Percentiles rank a stretch among this genome's conserved stretches.
These are phyloP conservation scores for Cydia strobilella DNA, from an alignment of 1,140 invertebrate species.

Conservation along the genomic window DNA sequence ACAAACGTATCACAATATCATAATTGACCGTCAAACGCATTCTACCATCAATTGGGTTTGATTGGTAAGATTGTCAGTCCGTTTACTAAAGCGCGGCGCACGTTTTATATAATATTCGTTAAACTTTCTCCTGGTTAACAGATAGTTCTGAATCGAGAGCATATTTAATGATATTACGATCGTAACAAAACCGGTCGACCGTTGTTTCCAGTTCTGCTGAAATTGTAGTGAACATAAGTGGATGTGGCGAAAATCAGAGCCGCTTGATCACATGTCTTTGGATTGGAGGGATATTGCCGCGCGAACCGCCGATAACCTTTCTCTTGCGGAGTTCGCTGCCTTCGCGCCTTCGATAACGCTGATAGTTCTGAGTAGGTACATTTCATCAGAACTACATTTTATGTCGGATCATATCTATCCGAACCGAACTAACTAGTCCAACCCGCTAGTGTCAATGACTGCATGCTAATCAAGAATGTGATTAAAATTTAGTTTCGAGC, in stretches of 20 bases:
- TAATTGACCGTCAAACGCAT: slow-evolving; percentile 39
- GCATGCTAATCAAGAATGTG: slow-evolving; percentile 18
- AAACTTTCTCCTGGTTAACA: slow-evolving; percentile 28
- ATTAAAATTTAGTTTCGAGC: background rate
- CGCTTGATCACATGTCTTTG: slow-evolving; percentile 1
- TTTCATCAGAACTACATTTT: slow-evolving; percentile 20
- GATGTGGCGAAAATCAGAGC: slow-evolving; percentile 9
- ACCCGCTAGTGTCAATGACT: slow-evolving; percentile 37
- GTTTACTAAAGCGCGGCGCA: background rate
- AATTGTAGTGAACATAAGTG: slow-evolving; percentile 11
- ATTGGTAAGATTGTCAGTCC: slow-evolving; percentile 52
- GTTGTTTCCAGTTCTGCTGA: slow-evolving; percentile 15
- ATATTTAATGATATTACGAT: slow-evolving; percentile 14
- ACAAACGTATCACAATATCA: slow-evolving; percentile 40
- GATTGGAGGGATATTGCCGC: background rate
- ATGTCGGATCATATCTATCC: background rate
- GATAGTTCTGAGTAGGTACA: background rate
- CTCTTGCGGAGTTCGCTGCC: slow-evolving; percentile 25
- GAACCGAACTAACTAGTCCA: slow-evolving; percentile 22
- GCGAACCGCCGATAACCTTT: slow-evolving; percentile 21
- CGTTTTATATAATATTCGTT: slow-evolving; percentile 18
- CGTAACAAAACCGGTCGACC: slow-evolving; percentile 15
- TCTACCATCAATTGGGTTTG: slow-evolving; percentile 56
- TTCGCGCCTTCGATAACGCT: slow-evolving; percentile 22
- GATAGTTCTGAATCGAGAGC: slow-evolving; percentile 4